Evolutionary conservation across 2,113 vertebrate species (phyloP).

Genomic region (Paramisgurnus dabryanus): DNA sequence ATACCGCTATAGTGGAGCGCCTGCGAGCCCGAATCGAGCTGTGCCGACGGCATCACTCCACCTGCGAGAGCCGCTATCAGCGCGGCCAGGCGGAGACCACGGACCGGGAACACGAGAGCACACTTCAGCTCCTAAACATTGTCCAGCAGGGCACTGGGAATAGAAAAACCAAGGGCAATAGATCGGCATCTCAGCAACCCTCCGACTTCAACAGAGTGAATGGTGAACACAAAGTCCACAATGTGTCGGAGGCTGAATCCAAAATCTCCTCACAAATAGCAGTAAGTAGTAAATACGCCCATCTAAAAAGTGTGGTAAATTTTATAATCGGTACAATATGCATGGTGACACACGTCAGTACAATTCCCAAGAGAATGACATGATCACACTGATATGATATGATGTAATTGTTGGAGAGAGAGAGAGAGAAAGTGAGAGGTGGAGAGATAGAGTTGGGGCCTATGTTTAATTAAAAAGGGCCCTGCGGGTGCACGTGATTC

Average conservation of each 20-base stretch:
- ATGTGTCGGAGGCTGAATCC: conserved; percentile 74
- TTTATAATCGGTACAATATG: neutral
- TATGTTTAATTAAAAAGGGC: conserved; percentile 30
- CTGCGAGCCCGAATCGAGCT: conserved; percentile 90
- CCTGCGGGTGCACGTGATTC: conserved; percentile 1
- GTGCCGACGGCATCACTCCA: conserved; percentile 91
- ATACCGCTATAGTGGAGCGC: conserved; percentile 94
- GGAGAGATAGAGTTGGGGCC: neutral
- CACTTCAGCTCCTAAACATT: conserved; percentile 87
- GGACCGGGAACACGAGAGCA: conserved; percentile 88
- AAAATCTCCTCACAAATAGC: conserved; percentile 85
- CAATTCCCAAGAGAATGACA: conserved; percentile 18
- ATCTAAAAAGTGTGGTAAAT: neutral
- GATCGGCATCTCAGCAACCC: conserved; percentile 70
- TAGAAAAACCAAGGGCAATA: conserved; percentile 80
- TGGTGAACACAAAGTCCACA: conserved; percentile 71
- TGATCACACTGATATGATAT: conserved; percentile 36
- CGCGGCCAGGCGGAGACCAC: conserved; percentile 85
- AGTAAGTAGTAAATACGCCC: conserved; percentile 76
- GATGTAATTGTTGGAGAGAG: conserved; percentile 2
- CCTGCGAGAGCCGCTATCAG: conserved; percentile 90
- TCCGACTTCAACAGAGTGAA: conserved; percentile 76
- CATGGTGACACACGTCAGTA: conserved; percentile 19
- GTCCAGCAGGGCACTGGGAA: conserved; percentile 86
- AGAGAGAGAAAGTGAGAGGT: neutral